Evolutionary conservation across 1,140 invertebrate genomes (phyloP).

Genomic region (Bombus waltoni): DNA sequence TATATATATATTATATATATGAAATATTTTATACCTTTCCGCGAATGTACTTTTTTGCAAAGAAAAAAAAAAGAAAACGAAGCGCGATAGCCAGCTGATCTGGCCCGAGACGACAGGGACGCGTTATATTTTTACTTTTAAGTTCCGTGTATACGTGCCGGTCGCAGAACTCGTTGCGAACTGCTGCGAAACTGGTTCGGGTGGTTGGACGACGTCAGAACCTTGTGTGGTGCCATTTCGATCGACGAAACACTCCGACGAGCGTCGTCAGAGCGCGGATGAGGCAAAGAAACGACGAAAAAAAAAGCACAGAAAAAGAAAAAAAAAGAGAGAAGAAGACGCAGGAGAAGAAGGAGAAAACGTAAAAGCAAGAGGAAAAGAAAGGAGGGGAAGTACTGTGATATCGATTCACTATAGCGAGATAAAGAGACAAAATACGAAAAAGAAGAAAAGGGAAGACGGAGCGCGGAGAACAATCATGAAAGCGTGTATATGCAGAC

Average conservation of each 20-base stretch:
- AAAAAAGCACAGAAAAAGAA: not conserved
- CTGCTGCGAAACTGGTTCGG: constrained; percentile 60
- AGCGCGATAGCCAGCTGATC: constrained; percentile 44
- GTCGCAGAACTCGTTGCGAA: constrained; percentile 59
- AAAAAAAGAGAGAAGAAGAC: not conserved
- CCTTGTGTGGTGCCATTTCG: constrained; percentile 68
- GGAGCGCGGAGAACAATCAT: not conserved
- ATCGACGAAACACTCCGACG: constrained; percentile 57
- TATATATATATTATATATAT: constrained; percentile 47
- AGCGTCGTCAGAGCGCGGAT: constrained; percentile 19
- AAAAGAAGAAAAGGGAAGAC: not conserved
- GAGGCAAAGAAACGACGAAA: not conserved
- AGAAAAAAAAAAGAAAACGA: not conserved
- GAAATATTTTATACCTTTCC: constrained; percentile 59
- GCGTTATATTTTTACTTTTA: constrained; percentile 59
- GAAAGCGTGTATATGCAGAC: not conserved
- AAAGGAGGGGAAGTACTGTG: constrained; percentile 19
- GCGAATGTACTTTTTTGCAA: constrained; percentile 39
- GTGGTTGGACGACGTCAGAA: constrained; percentile 63
- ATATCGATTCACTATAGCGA: constrained; percentile 33
- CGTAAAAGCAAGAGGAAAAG: not conserved
- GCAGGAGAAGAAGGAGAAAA: not conserved
- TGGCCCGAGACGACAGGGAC: constrained; percentile 57
- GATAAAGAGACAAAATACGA: constrained; percentile 6
- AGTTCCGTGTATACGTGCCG: constrained; percentile 53